phyloP scores from a whole-genome alignment of 2,113 vertebrate genomes.

The Oophaga pumilio region DNA sequence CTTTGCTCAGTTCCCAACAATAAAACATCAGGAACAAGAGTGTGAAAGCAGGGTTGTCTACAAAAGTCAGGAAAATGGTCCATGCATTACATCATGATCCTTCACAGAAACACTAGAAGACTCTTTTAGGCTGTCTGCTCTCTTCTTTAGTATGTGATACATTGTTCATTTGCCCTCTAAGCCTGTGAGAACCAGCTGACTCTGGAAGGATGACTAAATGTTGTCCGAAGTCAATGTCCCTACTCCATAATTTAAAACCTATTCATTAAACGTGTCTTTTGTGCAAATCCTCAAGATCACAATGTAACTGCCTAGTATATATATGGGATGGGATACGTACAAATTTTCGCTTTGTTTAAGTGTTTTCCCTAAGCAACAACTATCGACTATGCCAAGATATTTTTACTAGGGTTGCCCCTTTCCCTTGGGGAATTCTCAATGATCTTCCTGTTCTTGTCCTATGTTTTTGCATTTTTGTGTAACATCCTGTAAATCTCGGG shows the following conservation, averaged over 20 bases:
- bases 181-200: slow-evolving; percentile 22
- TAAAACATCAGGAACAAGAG: not conserved
- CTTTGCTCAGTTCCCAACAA: not conserved
- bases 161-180: not conserved
- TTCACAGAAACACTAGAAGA: not conserved
- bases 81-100: not conserved
- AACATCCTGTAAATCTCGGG: slow-evolving; percentile 33
- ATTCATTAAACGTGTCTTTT: slow-evolving; percentile 7
- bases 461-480: slow-evolving; percentile 10
- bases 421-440: not conserved
- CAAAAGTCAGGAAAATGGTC: not conserved
- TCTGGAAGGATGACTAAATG: not conserved
- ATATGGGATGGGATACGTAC: not conserved
- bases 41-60: not conserved
- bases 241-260: slow-evolving; percentile 5
- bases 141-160: not conserved
- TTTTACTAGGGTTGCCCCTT: slow-evolving; percentile 39
- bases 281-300: not conserved
- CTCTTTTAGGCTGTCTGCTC: not conserved
- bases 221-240: not conserved
- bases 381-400: not conserved
- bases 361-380: slow-evolving; percentile 24
- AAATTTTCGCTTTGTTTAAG: slow-evolving; percentile 3
- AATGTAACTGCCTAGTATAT: slow-evolving; percentile 7
- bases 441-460: not conserved